Evolutionary conservation across 2,888 invertebrate species (phyloP).

Genomic region (Pheosia gnoma): DNA sequence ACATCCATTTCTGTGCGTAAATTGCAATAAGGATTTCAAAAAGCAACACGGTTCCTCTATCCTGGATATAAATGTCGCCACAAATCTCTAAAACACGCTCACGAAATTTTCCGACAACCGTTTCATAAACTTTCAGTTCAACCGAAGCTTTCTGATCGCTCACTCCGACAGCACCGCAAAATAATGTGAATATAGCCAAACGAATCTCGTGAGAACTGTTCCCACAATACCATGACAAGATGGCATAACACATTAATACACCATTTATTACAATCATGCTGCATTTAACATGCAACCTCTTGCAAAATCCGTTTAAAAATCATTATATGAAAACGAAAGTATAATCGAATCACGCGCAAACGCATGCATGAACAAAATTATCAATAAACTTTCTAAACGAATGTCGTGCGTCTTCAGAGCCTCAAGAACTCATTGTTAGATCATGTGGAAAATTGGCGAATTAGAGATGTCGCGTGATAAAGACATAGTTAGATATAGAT

Average conservation of each 20-base stretch:
- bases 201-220: not conserved
- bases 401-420: conserved; percentile 8
- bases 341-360: not conserved
- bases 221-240: not conserved
- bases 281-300: not conserved
- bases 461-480: conserved; percentile 2
- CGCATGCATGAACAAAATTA: conserved; percentile 23
- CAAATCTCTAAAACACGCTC: no score
- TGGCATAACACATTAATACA: not conserved
- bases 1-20: no score
- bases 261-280: not conserved
- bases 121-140: not conserved
- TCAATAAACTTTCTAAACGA: conserved; percentile 23
- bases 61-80: no score
- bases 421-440: not conserved
- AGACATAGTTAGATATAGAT: not conserved
- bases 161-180: not conserved
- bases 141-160: not conserved
- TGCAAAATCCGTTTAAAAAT: conserved; percentile 1
- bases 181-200: not conserved
- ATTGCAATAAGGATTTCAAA: no score
- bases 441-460: conserved; percentile 3
- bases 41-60: no score
- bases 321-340: conserved; percentile 1
- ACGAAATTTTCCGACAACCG: no score